These are phyloP conservation scores for Trichopria drosophilae DNA, from an alignment of 2,888 invertebrate genomes.

Conservation along the genomic window DNA sequence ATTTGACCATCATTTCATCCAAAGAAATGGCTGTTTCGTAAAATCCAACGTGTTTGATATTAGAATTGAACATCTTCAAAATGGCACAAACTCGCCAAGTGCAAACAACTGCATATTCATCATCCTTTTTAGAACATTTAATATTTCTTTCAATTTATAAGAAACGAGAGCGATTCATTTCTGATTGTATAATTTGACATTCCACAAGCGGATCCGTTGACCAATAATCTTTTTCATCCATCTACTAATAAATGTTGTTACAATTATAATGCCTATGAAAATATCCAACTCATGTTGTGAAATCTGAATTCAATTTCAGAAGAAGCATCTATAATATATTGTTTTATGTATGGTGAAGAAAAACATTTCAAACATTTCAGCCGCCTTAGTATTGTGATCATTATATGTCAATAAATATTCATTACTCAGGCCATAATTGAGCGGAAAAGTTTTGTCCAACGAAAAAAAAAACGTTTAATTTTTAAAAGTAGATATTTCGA, in stretches of 20 bases:
- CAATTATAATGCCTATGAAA: neutral
- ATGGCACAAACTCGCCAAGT: neutral
- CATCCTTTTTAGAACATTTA: neutral
- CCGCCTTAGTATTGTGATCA: neutral
- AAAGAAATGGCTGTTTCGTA: neutral
- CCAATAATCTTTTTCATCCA: neutral
- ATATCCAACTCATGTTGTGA: neutral
- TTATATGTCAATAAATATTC: neutral
- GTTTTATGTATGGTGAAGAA: neutral
- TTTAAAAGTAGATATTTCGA: too few species aligned
- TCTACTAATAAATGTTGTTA: neutral
- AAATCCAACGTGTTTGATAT: neutral
- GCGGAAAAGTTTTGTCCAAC: too few species aligned
- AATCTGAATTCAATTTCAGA: neutral
- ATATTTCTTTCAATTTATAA: neutral
- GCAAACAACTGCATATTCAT: neutral
- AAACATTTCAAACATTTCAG: neutral
- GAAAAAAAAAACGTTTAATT: too few species aligned
- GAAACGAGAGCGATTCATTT: neutral
- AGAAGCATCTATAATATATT: neutral
- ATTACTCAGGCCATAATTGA: too few species aligned
- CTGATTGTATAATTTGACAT: neutral
- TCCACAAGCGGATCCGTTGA: neutral
- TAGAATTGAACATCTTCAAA: neutral
- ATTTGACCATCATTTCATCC: constrained; percentile 4